Percentiles rank a stretch among this genome's conserved stretches.
Evolutionary conservation across 1,140 invertebrate species (phyloP).

Genomic region (Papilio machaon): DNA sequence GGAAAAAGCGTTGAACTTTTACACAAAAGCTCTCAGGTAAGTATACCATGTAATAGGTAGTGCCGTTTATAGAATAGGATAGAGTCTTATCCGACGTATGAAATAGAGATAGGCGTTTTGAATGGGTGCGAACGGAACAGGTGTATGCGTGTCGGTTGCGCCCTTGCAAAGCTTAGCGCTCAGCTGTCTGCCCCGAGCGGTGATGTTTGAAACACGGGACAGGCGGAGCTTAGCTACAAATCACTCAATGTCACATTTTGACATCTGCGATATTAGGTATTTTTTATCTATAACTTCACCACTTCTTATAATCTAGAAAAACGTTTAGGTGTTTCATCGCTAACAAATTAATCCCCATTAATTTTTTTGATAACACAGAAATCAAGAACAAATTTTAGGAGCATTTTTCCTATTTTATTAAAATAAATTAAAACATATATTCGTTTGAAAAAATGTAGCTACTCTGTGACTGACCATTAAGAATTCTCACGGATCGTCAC

Average conservation of each 20-base stretch:
- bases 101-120: constrained; percentile 57
- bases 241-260: constrained; percentile 83
- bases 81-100: constrained; percentile 65
- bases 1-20: constrained; percentile 78
- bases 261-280: constrained; percentile 83
- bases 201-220: constrained; percentile 83
- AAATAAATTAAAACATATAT: constrained; percentile 36
- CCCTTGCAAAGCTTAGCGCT: constrained; percentile 74
- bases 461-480: constrained; percentile 55
- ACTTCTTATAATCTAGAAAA: constrained; percentile 62
- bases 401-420: constrained; percentile 5
- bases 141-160: constrained; percentile 70
- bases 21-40: constrained; percentile 81
- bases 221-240: constrained; percentile 83
- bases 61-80: constrained; percentile 77
- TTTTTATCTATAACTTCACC: constrained; percentile 78
- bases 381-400: neutral
- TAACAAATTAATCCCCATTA: constrained; percentile 35
- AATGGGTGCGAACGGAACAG: constrained; percentile 64
- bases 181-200: constrained; percentile 78
- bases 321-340: constrained; percentile 44
- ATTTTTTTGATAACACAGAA: constrained; percentile 30
- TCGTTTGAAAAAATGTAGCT: constrained; percentile 37
- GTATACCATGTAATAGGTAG: constrained; percentile 73
- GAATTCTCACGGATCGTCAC: constrained; percentile 67